A percentile compares a stretch with the other conserved stretches of the same genome.
These are phyloP conservation scores for Eupithecia tripunctaria DNA, from an alignment of 2,888 invertebrate genomes.

Conservation along the genomic window DNA sequence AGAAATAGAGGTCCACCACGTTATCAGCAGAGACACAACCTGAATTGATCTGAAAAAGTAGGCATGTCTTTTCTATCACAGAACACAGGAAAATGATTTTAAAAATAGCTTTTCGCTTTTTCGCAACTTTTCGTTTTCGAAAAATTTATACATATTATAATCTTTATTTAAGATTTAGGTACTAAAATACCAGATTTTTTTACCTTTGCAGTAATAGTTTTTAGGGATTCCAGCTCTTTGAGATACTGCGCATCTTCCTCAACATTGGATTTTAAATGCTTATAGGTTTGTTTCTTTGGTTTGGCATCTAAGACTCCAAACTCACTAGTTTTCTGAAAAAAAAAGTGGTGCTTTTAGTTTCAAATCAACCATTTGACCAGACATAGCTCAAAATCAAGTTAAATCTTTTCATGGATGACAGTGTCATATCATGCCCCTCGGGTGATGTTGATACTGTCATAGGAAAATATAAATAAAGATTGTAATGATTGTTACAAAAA, in stretches of 20 bases:
- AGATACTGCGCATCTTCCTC: slow-evolving; percentile 87
- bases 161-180: too few species aligned
- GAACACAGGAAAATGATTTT: too few species aligned
- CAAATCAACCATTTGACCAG: background rate
- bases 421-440: too few species aligned
- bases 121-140: too few species aligned
- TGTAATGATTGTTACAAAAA: too few species aligned
- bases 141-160: too few species aligned
- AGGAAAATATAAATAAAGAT: too few species aligned
- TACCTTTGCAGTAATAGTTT: slow-evolving; percentile 83
- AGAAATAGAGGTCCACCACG: slow-evolving; percentile 87
- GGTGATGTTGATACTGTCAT: too few species aligned
- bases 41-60: slow-evolving; percentile 65
- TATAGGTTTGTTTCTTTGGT: slow-evolving; percentile 57
- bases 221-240: slow-evolving; percentile 85
- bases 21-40: slow-evolving; percentile 82
- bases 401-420: too few species aligned
- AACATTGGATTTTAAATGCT: slow-evolving; percentile 67
- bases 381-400: background rate
- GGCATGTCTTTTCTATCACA: background rate
- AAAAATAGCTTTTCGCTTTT: too few species aligned
- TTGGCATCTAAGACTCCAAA: slow-evolving; percentile 70
- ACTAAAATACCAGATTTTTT: too few species aligned
- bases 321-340: slow-evolving; percentile 36
- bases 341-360: background rate